Evolutionary conservation across 1,140 invertebrate genomes (phyloP), one percentile per base, ranked within the genome.

Genomic region (Temnothorax nylanderi): DNA sequence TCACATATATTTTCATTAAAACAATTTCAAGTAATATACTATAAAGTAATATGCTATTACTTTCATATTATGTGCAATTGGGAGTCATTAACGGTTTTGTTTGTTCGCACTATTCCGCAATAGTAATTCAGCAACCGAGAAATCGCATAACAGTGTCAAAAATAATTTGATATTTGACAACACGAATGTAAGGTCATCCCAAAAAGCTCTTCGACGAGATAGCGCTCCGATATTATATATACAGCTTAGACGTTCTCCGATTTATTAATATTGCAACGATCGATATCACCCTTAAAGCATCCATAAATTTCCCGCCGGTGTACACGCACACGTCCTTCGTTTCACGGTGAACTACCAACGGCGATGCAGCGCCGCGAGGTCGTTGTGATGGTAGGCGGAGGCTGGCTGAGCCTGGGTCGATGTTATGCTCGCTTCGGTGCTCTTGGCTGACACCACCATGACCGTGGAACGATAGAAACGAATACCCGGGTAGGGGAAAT

Each of bases 401-500:
- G 87, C 87, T 91, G 90, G 71, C 44, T 67, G 64, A 85, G 77
- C 76, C 76, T 64, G 91, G 92, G 92, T 93, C 92, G 92, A 92
- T 92, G 92, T 90, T 92, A 87, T 87, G 82, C 90, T 87, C 89
- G 69, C 87, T 87, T 77, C 76, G 71, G 72, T 81, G 44, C 72
- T 88, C 80, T 85, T 84, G 80, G 54, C 54, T 86, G 51, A 78
- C 67, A 75, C 67, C 78, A 85, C 56, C 87, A 87, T 89, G 78
- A 84, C 80, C 78, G 69, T 60, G 77, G 67, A 62, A 87, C 77
- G 54, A 67, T 81, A 64, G 71, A 87, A 88, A 65, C 58, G 76
- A 78, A 72, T 75, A 71, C 47, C 78, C 51, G 86, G 88, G 88
- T 58, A 87, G 69, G 86, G 85, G 76, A 71, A 74, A 67, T 67